Percentiles rank a stretch among this genome's conserved stretches.
These are phyloP conservation scores for Macheiramphus alcinus DNA, from an alignment of 2,113 vertebrate species.

Conservation along the genomic window DNA sequence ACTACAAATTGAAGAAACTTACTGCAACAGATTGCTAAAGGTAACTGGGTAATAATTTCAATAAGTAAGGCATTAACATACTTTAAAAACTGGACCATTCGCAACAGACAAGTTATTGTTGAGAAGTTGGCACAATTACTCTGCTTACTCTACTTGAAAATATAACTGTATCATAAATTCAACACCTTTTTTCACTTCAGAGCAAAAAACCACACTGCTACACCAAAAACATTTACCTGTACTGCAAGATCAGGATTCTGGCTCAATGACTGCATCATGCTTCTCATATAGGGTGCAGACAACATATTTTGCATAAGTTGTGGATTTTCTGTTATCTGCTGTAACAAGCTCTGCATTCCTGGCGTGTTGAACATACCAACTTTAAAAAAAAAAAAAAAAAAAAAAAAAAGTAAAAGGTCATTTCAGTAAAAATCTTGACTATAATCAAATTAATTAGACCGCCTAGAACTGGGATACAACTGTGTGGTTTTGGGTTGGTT, in stretches of 20 bases:
- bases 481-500: neutral
- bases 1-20: neutral
- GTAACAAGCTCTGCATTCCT: constrained; percentile 85
- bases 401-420: neutral
- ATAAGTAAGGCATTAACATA: neutral
- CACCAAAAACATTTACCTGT: constrained; percentile 73
- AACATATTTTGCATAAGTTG: constrained; percentile 86
- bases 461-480: neutral
- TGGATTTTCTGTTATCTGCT: constrained; percentile 84
- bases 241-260: constrained; percentile 87
- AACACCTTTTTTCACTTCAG: neutral
- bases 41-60: neutral
- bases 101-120: neutral
- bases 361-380: constrained; percentile 75
- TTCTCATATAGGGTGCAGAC: constrained; percentile 83
- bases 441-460: neutral
- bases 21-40: neutral
- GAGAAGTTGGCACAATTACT: neutral
- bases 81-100: neutral
- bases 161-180: neutral
- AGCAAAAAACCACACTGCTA: neutral
- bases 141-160: neutral
- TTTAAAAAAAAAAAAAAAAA: constrained; percentile 34
- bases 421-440: neutral
- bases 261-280: constrained; percentile 83